phyloP scores from a whole-genome alignment of 2,888 invertebrate species.

The Dione juno region DNA sequence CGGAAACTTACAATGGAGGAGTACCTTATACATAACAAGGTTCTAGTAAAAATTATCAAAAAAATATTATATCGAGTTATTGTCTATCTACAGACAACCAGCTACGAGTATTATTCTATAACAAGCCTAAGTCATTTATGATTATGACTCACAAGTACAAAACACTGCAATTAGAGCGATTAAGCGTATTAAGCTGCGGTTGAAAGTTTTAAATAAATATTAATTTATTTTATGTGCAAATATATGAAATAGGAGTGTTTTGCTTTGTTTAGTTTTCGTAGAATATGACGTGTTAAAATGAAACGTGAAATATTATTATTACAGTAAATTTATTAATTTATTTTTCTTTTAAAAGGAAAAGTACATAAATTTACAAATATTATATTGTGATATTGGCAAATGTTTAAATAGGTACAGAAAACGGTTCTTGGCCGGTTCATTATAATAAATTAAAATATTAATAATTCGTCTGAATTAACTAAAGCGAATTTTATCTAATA shows the following conservation, averaged over 20 bases:
- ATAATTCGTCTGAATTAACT: not conserved
- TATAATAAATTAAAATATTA: not conserved
- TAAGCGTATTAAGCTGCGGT: constrained; percentile 7
- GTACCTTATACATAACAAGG: not conserved
- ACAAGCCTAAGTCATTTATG: constrained; percentile 18
- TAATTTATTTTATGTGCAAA: not conserved
- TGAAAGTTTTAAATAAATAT: not conserved
- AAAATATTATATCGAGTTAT: not conserved
- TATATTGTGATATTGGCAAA: not conserved
- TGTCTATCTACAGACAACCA: constrained; percentile 10
- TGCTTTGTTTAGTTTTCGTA: not conserved
- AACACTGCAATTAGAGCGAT: constrained; percentile 11
- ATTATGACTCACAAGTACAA: constrained; percentile 7
- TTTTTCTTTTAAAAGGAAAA: too few species aligned
- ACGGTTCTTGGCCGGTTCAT: not conserved
- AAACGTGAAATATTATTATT: too few species aligned
- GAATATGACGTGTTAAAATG: too few species aligned
- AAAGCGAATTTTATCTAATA: not conserved
- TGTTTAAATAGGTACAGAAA: not conserved
- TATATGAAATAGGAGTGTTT: constrained; percentile 1
- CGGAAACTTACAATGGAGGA: not conserved
- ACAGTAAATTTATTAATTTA: too few species aligned
- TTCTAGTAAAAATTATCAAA: not conserved
- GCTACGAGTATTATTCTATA: constrained; percentile 12
- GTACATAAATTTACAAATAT: too few species aligned